These are phyloP conservation scores for Ophraella communa DNA, from an alignment of 2,888 invertebrate genomes.

Conservation along the genomic window DNA sequence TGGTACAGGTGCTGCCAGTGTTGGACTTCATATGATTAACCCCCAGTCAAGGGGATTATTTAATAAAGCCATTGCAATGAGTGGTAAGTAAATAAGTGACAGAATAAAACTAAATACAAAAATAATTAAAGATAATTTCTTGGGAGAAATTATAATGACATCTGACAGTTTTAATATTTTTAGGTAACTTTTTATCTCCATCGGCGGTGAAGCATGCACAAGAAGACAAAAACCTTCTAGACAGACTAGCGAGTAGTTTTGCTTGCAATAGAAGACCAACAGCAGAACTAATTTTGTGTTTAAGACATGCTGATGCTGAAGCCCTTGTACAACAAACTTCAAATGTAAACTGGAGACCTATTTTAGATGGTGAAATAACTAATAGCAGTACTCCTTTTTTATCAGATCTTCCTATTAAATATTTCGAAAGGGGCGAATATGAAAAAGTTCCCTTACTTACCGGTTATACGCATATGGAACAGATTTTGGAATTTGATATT, in stretches of 20 bases:
- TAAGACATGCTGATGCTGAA: slow-evolving; percentile 68
- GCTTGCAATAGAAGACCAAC: slow-evolving; percentile 74
- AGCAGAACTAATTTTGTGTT: slow-evolving; percentile 71
- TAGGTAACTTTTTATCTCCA: slow-evolving; percentile 63
- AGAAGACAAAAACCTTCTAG: slow-evolving; percentile 68
- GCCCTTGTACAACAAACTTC: slow-evolving; percentile 66
- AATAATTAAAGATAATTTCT: no score
- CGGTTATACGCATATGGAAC: slow-evolving; percentile 82
- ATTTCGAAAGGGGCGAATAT: slow-evolving; percentile 68
- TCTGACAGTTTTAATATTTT: slow-evolving; percentile 20
- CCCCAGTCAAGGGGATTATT: slow-evolving; percentile 71
- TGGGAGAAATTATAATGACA: not conserved
- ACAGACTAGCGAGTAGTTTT: slow-evolving; percentile 70
- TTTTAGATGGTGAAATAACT: slow-evolving; percentile 74
- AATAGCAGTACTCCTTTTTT: slow-evolving; percentile 73
- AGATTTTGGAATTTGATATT: slow-evolving; percentile 68
- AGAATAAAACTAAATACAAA: not conserved
- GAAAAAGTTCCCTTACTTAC: slow-evolving; percentile 74
- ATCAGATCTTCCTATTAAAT: slow-evolving; percentile 69
- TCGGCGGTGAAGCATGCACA: slow-evolving; percentile 69
- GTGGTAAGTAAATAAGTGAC: slow-evolving; percentile 64
- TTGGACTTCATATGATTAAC: slow-evolving; percentile 76
- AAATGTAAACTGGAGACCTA: slow-evolving; percentile 73
- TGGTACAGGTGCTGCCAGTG: slow-evolving; percentile 80
- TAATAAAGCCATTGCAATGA: slow-evolving; percentile 80